Evolutionary conservation across 1,140 invertebrate genomes (phyloP), one percentile per base, ranked within the genome.

Genomic region (Drosophila fuyamai): DNA sequence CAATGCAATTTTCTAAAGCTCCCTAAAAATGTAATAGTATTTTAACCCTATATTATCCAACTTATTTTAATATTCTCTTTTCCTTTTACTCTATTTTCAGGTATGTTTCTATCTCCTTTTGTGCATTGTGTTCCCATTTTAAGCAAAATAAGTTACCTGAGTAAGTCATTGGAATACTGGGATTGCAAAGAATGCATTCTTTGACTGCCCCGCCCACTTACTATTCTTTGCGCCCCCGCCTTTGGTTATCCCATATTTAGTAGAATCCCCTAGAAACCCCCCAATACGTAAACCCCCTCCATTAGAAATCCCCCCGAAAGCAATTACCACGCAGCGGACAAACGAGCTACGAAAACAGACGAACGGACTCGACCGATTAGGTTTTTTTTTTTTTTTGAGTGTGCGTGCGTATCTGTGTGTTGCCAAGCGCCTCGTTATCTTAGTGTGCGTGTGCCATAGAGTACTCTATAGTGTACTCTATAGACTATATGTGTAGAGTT

Each of bases 291-390:
- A 8, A 32, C 6, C 29, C 29, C 29, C 29, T 23, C 23, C 23
- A 23, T 23, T 8, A 32, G 29, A 32, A 32, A 8, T 32, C 29
- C 29, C 29, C 29, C 57, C 53, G 50, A 56, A 63, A 41, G 70
- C 72, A 76, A 76, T 76, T 76, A 76, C 73, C 73, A 75, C 71
- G 73, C 73, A 67, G 62, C 53, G 70, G 47, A 14, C 46, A 50
- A 41, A 44, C 70, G 53, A 76, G 73, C 73, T 60, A 66, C 73
- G 47, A 76, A 57, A 71, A 70, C 36, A 57, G 67, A 70, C 67
- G 65, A 71, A 71, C 72, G 70, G 77, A 80, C 77, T 75, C 72
- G 71, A 68, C 71, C 78, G 71, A 80, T 76, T 75, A 80, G 76
- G 61, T 46, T 51, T 66, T 8, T 38, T 43, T 13, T 12, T 32